Evolutionary conservation across 2,888 invertebrate species (phyloP).

Genomic region (Clanis bilineata): DNA sequence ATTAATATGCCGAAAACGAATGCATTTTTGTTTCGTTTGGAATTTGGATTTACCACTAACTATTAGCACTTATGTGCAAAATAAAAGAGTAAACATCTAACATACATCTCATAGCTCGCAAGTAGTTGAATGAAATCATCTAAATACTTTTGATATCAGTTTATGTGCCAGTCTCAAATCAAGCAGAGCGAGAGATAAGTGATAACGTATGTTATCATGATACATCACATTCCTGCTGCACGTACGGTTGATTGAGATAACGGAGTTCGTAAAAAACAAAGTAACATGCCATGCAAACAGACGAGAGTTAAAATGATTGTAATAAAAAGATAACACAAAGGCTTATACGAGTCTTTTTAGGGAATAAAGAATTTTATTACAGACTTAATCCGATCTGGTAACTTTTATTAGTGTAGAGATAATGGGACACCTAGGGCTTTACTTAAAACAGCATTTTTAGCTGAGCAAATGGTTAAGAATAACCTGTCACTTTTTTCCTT

Average conservation of each 20-base stretch:
- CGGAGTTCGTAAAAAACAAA: constrained; percentile 28
- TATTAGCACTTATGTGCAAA: background rate
- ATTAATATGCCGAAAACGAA: too few species aligned
- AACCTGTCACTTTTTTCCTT: too few species aligned
- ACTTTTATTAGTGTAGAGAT: background rate
- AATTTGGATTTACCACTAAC: background rate
- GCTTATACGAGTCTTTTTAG: background rate
- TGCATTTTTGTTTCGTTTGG: too few species aligned
- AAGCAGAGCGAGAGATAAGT: constrained; percentile 41
- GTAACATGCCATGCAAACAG: constrained; percentile 31
- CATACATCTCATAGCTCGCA: background rate
- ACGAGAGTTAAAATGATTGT: constrained; percentile 26
- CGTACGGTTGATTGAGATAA: constrained; percentile 35
- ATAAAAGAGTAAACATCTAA: background rate
- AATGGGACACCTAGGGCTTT: too few species aligned
- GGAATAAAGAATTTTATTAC: constrained; percentile 10
- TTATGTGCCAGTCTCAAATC: constrained; percentile 21
- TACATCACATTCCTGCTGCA: constrained; percentile 39
- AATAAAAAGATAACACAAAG: constrained; percentile 1
- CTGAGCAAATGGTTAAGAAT: too few species aligned
- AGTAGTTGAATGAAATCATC: constrained; percentile 9
- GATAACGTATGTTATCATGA: constrained; percentile 47
- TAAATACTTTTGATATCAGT: constrained; percentile 6
- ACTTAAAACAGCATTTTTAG: too few species aligned
- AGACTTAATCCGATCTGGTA: background rate